Percentiles rank a stretch among this genome's conserved stretches.
These are phyloP conservation scores for Neopelma chrysocephalum DNA, from an alignment of 2,797 vertebrate species.

Conservation along the genomic window DNA sequence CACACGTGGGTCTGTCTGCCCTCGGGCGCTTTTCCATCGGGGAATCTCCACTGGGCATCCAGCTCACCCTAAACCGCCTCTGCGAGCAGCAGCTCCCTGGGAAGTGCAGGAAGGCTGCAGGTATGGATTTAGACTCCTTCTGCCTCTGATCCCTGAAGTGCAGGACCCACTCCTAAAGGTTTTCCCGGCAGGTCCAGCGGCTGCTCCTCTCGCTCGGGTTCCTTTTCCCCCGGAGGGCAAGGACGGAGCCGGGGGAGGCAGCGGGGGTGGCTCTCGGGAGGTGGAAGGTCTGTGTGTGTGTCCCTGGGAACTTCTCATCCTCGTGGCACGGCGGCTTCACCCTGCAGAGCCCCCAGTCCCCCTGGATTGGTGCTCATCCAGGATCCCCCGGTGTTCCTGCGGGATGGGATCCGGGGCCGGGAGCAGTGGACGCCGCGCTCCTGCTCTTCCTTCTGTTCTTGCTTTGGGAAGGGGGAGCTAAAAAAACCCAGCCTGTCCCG, in stretches of 20 bases:
- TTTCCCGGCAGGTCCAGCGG: neutral
- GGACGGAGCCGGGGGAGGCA: neutral
- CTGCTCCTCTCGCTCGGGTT: neutral
- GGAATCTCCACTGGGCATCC: neutral
- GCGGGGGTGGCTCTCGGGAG: neutral
- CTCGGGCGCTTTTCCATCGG: too few species aligned
- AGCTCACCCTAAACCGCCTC: neutral
- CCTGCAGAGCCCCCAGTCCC: fast-evolving
- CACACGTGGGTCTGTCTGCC: too few species aligned
- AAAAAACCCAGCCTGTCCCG: fast-evolving
- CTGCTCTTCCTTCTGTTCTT: neutral
- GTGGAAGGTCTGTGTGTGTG: neutral
- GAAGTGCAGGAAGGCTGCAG: neutral
- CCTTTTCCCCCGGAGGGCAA: neutral
- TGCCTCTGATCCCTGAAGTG: neutral
- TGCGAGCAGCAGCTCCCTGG: neutral
- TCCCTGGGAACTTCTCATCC: neutral
- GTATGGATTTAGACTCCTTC: neutral
- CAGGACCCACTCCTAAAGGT: neutral
- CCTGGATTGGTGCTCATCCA: neutral
- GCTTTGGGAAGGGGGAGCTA: neutral
- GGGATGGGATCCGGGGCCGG: neutral
- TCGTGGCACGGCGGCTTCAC: fast-evolving
- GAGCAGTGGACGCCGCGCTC: too few species aligned
- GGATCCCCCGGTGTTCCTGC: neutral